Base-by-base conservation (phyloP, 2,888 invertebrate genomes). In the Cataglyphis altisquamis region DNA sequence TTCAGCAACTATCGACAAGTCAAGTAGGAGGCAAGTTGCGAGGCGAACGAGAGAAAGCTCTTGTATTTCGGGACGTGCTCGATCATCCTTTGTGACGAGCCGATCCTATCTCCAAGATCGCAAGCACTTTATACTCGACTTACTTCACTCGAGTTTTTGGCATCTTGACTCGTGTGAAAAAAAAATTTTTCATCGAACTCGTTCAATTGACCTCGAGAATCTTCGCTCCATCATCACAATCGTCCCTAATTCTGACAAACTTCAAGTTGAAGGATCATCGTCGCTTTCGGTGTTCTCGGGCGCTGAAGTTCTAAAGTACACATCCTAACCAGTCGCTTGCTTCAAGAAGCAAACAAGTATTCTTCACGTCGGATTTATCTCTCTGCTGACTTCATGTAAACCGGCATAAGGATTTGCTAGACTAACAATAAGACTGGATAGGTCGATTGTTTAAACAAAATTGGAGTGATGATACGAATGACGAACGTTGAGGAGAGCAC, bases 341-440 rank as follows among this genome's bases (percentile, higher is more conserved):
- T 67, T 67, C 77, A 29, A 67, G 57, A 57, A 57, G 77, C 77
- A 41, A 57, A 57, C 41, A 32, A 55, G 55, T 70, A 57, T 57
- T 80, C 72, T 62, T 45, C 32, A 45, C 78, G 25, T 45, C 57
- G 77, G 57, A 77, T 70, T 77, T 80, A 60, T 60, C 78, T 80
- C 60, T 70, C 77, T 12, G 36, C 78, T 80, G 60, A 80, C 36
- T 70, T 62, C 57, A 60, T 45, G 60, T 78, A 78, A 78, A 70
- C 70, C 45, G 25, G 18, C 36, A 36, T 70, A 80, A 36, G 25
- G 72, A 39, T 18, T 21, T 60, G 67, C 77, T 78, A 78, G 21
- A 68, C 68, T 78, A 78, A 29, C 29, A 29, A 29, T 29, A 29
- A 78, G 70, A 48, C 15, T 29, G 70, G 32, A 39, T 68, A 29